phyloP scores from a whole-genome alignment of 1,140 invertebrate species.

The Drosophila hydei region DNA sequence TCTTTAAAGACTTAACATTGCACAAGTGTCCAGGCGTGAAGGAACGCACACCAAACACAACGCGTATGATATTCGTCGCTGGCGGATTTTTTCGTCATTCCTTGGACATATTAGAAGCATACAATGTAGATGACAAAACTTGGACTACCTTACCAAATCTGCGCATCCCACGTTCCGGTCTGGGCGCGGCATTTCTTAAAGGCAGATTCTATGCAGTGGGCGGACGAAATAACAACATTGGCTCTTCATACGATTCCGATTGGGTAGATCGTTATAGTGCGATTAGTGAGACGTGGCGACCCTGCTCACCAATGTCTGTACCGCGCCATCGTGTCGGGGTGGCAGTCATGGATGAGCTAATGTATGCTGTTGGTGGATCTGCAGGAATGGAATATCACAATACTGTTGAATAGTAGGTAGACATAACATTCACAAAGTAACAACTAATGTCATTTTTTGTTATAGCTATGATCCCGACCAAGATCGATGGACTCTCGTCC shows the following conservation, averaged over 20 bases:
- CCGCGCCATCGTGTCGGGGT: constrained; percentile 94
- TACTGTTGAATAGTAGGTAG: constrained; percentile 92
- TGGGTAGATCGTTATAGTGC: constrained; percentile 88
- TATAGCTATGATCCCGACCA: constrained; percentile 93
- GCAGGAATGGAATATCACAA: constrained; percentile 92
- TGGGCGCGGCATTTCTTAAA: constrained; percentile 94
- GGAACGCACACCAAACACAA: constrained; percentile 93
- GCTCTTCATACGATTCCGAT: constrained; percentile 91
- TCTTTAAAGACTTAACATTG: constrained; percentile 94
- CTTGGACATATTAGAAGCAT: constrained; percentile 93
- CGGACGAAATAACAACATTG: constrained; percentile 94
- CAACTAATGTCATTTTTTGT: not conserved
- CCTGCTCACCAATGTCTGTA: constrained; percentile 92
- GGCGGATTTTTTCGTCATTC: constrained; percentile 95
- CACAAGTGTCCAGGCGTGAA: constrained; percentile 92
- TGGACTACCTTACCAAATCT: constrained; percentile 92
- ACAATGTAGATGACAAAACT: constrained; percentile 92
- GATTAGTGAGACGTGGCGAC: constrained; percentile 87
- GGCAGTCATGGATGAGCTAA: constrained; percentile 94
- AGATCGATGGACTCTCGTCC: constrained; percentile 92
- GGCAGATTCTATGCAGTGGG: constrained; percentile 94
- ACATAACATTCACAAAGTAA: not conserved
- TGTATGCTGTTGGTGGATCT: constrained; percentile 96
- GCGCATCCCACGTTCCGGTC: constrained; percentile 92
- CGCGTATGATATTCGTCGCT: constrained; percentile 94